Conservation (phyloP, 53 echinoderm and acorn worm species). For the Patiria pectinifera region DNA sequence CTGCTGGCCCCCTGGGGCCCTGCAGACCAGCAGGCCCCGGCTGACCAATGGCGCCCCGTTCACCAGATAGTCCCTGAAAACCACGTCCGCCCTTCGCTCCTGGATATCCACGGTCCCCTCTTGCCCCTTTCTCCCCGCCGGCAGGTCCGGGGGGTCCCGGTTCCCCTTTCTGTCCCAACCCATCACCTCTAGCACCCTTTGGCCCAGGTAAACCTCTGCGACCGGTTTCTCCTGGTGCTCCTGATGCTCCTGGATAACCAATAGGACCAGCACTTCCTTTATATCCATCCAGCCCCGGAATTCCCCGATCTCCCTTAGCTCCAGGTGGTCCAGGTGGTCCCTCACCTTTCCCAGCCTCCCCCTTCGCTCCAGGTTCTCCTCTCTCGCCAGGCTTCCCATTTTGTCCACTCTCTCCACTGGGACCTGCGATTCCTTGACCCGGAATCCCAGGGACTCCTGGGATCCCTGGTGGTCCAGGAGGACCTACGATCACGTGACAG, state of each 20-base stretch:
- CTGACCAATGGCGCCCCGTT: too few relatives aligned
- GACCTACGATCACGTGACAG: background rate
- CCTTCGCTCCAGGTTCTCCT: background rate
- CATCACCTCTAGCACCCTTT: too few relatives aligned
- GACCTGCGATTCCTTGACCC: background rate
- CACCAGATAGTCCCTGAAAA: too few relatives aligned
- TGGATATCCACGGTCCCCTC: background rate
- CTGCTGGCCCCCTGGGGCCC: too few relatives aligned
- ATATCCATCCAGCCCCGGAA: background rate
- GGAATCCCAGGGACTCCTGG: background rate
- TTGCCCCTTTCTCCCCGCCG: background rate
- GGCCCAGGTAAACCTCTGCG: too few relatives aligned
- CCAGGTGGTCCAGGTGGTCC: background rate
- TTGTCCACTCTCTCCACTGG: background rate
- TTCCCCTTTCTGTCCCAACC: background rate
- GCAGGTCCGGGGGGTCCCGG: background rate
- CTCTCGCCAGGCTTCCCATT: background rate
- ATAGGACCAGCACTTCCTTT: background rate
- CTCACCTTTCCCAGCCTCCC: background rate
- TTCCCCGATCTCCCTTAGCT: background rate
- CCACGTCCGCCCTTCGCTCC: background rate
- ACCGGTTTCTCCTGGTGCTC: too few relatives aligned
- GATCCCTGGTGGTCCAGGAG: too few relatives aligned
- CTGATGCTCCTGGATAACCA: background rate
- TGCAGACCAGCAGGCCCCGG: too few relatives aligned